These are phyloP conservation scores for Cheilosia vulpina DNA, from an alignment of 2,888 invertebrate species.

Conservation along the genomic window DNA sequence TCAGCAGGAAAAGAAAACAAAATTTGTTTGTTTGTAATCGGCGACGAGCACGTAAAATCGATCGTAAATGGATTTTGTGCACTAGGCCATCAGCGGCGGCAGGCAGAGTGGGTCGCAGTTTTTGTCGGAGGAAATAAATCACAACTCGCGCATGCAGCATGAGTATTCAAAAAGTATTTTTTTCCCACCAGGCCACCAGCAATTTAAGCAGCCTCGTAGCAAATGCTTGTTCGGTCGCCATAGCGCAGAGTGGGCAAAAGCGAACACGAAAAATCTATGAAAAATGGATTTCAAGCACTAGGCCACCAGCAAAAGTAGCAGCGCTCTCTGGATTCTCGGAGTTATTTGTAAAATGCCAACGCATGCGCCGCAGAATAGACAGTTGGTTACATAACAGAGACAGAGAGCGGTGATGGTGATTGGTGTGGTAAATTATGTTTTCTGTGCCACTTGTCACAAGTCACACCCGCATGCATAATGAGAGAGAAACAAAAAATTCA, in stretches of 20 bases:
- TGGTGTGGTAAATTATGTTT: too few relatives aligned
- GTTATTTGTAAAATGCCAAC: not conserved
- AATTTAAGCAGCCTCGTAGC: not conserved
- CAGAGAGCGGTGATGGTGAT: too few relatives aligned
- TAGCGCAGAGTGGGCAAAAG: not conserved
- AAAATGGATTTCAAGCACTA: not conserved
- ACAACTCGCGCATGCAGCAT: not conserved
- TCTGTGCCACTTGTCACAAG: too few relatives aligned
- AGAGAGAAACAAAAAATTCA: too few relatives aligned
- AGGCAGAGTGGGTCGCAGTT: not conserved
- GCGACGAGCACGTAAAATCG: slow-evolving; percentile 50
- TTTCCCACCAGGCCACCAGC: not conserved
- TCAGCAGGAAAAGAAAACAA: not conserved
- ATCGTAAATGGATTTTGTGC: slow-evolving; percentile 49
- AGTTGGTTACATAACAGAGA: too few relatives aligned
- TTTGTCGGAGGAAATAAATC: not conserved
- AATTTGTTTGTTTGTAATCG: not conserved
- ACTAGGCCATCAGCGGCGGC: slow-evolving; percentile 39
- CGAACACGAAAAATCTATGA: not conserved
- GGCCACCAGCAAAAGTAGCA: not conserved
- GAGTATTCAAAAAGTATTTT: not conserved
- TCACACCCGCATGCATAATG: too few relatives aligned
- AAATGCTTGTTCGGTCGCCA: not conserved
- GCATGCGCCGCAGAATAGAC: too few relatives aligned
- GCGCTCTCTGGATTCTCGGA: not conserved